Base-by-base conservation (phyloP, 2,113 vertebrate species). In the Boleophthalmus pectinirostris region DNA sequence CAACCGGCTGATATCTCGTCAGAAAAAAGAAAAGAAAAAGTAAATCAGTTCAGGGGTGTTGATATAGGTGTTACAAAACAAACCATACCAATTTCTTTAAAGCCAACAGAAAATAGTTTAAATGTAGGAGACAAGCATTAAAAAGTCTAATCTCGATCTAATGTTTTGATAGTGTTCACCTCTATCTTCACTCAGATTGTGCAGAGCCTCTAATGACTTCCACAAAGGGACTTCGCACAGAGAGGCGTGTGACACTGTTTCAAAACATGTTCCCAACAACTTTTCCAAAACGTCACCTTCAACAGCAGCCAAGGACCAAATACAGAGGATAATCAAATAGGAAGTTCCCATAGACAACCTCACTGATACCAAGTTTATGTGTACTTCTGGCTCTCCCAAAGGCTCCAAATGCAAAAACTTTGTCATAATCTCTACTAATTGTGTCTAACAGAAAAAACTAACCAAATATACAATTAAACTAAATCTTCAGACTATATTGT, bases 171-270 rank as follows among this genome's bases (percentile, higher is more conserved):
- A 7, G 49, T 9, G 18, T 53, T 14, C 6, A 23, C 23, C 20
- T 60, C 15, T 35, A 58, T 68, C 45, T 49, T 57, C 13, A 2
- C 33, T 7, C 33, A 46, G 47, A 53, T 72, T 73, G 20, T 38
- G 6, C 35, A 1, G 11, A 25, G 25, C 61, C 66, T 79, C 47
- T 87, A 73, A 79, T 14, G 71, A 24, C 66, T 82, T 82, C 68
- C 70, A 81, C 71, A 67, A 20, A 16, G 7, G 15, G 66, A 29
- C 15, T 20, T 18, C 69, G 71, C 7, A 70, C 54, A 66, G 65
- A 64, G 84, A 80, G 81, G 85, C 74, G 81, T 89, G 88, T 66
- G 87, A 90, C 77, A 43, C 66, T 2, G 33, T 45, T 57, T 29
- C 2, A 70, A 45, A 54, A 47, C 75, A 67, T 2, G 71, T 86